Base-by-base conservation (phyloP, 2,113 vertebrate species). In the Mesembrinibis cayennensis region DNA sequence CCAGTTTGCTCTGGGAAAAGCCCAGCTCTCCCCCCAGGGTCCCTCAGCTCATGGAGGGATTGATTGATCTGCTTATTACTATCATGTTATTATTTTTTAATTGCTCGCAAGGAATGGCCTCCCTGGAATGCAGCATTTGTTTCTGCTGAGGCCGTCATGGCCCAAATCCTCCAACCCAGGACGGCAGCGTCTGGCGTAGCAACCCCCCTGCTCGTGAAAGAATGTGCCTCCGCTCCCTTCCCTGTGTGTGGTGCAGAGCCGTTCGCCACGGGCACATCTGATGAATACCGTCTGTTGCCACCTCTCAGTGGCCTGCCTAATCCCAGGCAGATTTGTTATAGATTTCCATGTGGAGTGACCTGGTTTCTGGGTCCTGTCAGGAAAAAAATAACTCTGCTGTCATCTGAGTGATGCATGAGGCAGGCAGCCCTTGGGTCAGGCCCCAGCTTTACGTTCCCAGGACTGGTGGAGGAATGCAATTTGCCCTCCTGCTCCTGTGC, bases 381-480 rank as follows among this genome's bases (percentile, higher is more conserved):
- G 62, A 71, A 91, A 95, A 97, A 96, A 94, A 95, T 63, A 93
- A 80, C 82, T 89, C 94, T 13, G 70, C 86, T 94, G 95, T 94
- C 94, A 94, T 95, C 62, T 0, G 1, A 94, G 71, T 95, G 94
- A 96, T 96, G 91, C 89, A 94, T 88, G 93, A 91, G 89, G 58
- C 81, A 66, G 87, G 78, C 91, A 94, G 84, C 67, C 74, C 67
- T 30, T 6, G 4, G 87, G 89, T 95, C 95, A 88, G 66, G 34
- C 42, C 52, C 58, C 83, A 42, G 62, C 73, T 85, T 85, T 55
- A 20, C 0, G 16, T 93, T 95, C 93, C 93, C 95, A 96, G 91
- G 91, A 61, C 80, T 32, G 17, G 25, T 4, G 9, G 36, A 82
- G 29, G 71, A 96, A 94, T 80, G 78, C 0, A 3, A 89, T 70